Evolutionary conservation across 2,888 invertebrate species (phyloP), one percentile per base, ranked within the genome.

Genomic region (Campaea margaritaria): DNA sequence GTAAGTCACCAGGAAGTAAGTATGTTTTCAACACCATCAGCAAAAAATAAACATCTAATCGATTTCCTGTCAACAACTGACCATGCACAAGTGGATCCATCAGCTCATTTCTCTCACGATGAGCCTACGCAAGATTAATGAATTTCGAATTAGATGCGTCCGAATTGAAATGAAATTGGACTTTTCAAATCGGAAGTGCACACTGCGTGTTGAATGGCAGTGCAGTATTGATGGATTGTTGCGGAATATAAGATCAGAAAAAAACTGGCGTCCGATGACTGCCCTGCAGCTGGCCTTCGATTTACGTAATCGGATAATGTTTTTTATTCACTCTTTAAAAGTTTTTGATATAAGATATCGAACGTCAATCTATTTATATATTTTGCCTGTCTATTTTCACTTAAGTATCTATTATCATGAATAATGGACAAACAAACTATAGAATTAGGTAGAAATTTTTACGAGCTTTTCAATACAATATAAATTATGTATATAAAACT

Each of bases 11-110:
- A 11, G 13, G 16, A 16, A 16, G 10, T 16, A 46, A 10, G 1
- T 34, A 46, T 46, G 34, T 46, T 34, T 49, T 9, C 11, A 9
- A 47, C 39, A 45, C 21, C 13, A 36, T 61, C 42, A 36, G 58
- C 64, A 66, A 69, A 70, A 70, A 70, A 64, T 14, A 53, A 36
- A 27, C 34, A 45, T 34, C 55, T 59, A 87, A 90, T 89, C 87
- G 87, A 89, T 91, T 89, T 92, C 91, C 91, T 91, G 91, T 89
- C 89, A 86, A 82, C 87, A 84, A 91, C 91, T 92, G 91, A 91
- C 91, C 91, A 91, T 85, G 78, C 81, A 86, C 86, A 90, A 89
- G 89, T 89, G 86, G 83, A 70, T 81, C 68, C 64, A 73, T 79
- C 67, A 71, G 80, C 74, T 79, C 79, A 70, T 80, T 77, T 78